Evolutionary conservation across 2,888 invertebrate genomes (phyloP).

Genomic region (Acrobasis repandana): DNA sequence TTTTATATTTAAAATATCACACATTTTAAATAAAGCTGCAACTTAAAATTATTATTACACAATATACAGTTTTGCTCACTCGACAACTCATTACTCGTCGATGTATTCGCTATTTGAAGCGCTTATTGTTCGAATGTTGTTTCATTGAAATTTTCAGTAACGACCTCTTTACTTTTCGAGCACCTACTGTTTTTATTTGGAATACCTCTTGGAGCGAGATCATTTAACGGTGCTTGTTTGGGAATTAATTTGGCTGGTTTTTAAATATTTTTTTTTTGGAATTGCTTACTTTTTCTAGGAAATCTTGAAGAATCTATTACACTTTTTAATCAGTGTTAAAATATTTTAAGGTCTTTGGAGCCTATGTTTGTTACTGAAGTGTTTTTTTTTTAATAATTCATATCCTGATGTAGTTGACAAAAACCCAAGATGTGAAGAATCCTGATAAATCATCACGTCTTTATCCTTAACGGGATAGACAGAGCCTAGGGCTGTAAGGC

Average conservation of each 20-base stretch:
- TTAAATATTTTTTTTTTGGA: not conserved
- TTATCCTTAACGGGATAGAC: too few relatives aligned
- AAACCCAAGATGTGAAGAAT: too few relatives aligned
- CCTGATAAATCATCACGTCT: too few relatives aligned
- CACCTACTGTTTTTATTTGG: slow-evolving; percentile 4
- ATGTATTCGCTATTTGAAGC: slow-evolving; percentile 17
- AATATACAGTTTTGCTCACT: not conserved
- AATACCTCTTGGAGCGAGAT: slow-evolving; percentile 10
- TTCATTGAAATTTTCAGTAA: slow-evolving; percentile 14
- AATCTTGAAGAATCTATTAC: too few relatives aligned
- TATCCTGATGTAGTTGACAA: too few relatives aligned
- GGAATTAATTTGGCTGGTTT: not conserved
- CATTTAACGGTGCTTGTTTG: slow-evolving; percentile 4
- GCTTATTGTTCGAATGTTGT: slow-evolving; percentile 12
- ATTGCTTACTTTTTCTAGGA: too few relatives aligned
- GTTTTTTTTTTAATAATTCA: too few relatives aligned
- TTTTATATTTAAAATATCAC: too few relatives aligned
- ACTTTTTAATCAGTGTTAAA: too few relatives aligned
- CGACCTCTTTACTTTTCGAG: slow-evolving; percentile 4
- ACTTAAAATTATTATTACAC: not conserved
- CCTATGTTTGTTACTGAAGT: too few relatives aligned
- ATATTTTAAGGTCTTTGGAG: too few relatives aligned
- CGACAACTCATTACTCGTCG: not conserved
- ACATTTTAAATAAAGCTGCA: not conserved
- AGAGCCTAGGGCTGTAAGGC: too few relatives aligned